These are phyloP conservation scores for Philaenus spumarius DNA, from an alignment of 1,140 invertebrate genomes.

Conservation along the genomic window DNA sequence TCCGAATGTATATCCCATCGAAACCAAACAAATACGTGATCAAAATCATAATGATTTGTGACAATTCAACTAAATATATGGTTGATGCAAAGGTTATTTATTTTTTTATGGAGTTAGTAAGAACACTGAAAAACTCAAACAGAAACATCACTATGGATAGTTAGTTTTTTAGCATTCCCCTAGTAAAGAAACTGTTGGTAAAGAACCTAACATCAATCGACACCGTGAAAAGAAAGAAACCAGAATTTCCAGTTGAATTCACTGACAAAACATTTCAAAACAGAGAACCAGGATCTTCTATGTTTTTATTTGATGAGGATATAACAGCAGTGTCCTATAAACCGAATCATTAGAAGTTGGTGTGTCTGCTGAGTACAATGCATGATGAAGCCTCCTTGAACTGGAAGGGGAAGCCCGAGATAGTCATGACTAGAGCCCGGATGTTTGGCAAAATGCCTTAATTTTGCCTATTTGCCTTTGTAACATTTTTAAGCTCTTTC, in stretches of 20 bases:
- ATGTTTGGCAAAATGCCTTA: too few species aligned
- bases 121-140: slow-evolving; percentile 30
- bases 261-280: slow-evolving; percentile 2
- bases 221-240: slow-evolving; percentile 34
- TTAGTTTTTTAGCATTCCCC: too few species aligned
- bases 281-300: neutral
- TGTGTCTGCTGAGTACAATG: too few species aligned
- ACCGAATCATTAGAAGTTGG: slow-evolving; percentile 24
- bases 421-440: too few species aligned
- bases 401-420: too few species aligned
- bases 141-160: slow-evolving; percentile 36
- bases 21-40: slow-evolving; percentile 37
- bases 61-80: too few species aligned
- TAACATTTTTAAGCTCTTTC: too few species aligned
- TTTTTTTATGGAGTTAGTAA: slow-evolving; percentile 31
- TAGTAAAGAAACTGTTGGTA: slow-evolving; percentile 21
- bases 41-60: too few species aligned
- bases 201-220: slow-evolving; percentile 29
- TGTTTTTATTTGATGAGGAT: slow-evolving; percentile 20
- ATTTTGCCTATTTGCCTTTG: too few species aligned
- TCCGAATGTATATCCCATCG: too few species aligned
- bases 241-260: slow-evolving; percentile 20
- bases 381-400: too few species aligned
- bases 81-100: slow-evolving; percentile 33
- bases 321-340: slow-evolving; percentile 25